These are phyloP conservation scores for Telmatochromis bifrenatus DNA, from an alignment of 2,113 vertebrate species.

Conservation along the genomic window DNA sequence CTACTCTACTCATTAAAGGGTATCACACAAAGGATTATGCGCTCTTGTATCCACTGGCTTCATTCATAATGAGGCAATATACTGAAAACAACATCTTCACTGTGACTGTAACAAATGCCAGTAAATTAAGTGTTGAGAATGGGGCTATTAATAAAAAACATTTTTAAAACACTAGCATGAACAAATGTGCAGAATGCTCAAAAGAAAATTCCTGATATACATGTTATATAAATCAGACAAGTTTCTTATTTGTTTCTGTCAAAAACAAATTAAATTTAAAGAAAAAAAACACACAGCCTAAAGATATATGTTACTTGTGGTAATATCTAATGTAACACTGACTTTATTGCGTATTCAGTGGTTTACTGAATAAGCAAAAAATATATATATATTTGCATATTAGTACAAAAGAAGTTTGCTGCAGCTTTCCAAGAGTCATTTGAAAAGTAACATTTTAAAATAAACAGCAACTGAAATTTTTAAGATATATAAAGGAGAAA, in stretches of 20 bases:
- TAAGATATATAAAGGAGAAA: not conserved
- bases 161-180: not conserved
- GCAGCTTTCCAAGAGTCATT: not conserved
- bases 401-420: not conserved
- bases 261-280: not conserved
- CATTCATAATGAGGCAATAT: slow-evolving; percentile 13
- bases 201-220: not conserved
- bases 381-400: too few relatives aligned
- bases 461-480: not conserved
- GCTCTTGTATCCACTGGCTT: not conserved
- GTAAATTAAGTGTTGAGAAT: not conserved
- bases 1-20: slow-evolving; percentile 21
- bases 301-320: not conserved
- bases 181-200: not conserved
- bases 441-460: not conserved
- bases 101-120: not conserved
- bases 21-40: slow-evolving; percentile 38
- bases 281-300: not conserved
- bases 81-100: slow-evolving; percentile 7
- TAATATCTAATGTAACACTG: not conserved
- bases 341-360: rapidly evolving
- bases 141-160: not conserved
- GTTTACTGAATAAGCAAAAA: not conserved
- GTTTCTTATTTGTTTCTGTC: not conserved
- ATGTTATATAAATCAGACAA: not conserved